Percentiles rank a stretch among this genome's conserved stretches.
Conservation (phyloP, 23 tunicate species). For the Clavelina lepadiformis region DNA sequence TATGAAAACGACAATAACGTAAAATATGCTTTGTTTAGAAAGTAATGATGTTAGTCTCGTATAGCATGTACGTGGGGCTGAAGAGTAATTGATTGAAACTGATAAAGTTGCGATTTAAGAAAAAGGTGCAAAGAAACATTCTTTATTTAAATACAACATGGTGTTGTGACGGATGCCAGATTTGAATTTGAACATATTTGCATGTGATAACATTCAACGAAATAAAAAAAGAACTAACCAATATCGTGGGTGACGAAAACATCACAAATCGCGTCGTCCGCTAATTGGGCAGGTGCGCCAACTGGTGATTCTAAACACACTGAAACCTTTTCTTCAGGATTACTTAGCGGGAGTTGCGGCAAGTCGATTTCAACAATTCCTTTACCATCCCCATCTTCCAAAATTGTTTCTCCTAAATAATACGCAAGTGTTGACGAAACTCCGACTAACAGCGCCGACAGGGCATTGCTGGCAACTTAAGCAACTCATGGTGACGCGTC, state of each 20-base stretch:
- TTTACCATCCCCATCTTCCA: conserved; percentile 64
- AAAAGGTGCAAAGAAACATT: too few relatives aligned
- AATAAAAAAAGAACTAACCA: too few relatives aligned
- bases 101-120: too few relatives aligned
- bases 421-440: not conserved
- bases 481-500: too few relatives aligned
- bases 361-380: conserved; percentile 68
- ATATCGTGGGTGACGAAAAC: conserved; percentile 69
- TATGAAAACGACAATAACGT: too few relatives aligned
- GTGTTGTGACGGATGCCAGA: not conserved
- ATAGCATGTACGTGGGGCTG: too few relatives aligned
- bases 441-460: not conserved
- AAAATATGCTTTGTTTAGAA: too few relatives aligned
- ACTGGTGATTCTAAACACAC: conserved; percentile 82
- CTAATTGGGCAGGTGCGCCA: conserved; percentile 60
- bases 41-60: too few relatives aligned
- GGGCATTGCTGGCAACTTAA: too few relatives aligned
- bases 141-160: not conserved
- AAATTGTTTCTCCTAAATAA: conserved; percentile 54
- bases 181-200: not conserved
- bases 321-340: conserved; percentile 47
- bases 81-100: too few relatives aligned
- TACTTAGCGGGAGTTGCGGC: conserved; percentile 66
- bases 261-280: conserved; percentile 41
- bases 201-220: not conserved